These are phyloP conservation scores for Fragum fragum DNA, from an alignment of 2,888 invertebrate species.

Conservation along the genomic window DNA sequence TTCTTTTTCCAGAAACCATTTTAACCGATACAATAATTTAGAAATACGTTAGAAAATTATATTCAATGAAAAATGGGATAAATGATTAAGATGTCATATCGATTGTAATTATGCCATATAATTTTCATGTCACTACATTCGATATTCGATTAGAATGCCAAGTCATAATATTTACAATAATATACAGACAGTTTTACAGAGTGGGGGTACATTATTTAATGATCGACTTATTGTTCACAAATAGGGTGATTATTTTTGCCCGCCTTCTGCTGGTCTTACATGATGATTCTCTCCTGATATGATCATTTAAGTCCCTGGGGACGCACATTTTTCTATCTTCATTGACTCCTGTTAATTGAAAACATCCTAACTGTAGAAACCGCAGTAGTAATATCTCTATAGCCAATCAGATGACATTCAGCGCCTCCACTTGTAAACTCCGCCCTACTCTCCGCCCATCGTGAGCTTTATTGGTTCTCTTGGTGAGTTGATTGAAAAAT, in stretches of 20 bases:
- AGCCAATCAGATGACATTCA: conserved; percentile 37
- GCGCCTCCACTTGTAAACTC: conserved; percentile 28
- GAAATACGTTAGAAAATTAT: too few relatives aligned
- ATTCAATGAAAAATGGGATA: background rate
- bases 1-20: too few relatives aligned
- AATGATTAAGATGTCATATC: conserved; percentile 16
- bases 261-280: conserved; percentile 58
- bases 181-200: conserved; percentile 62
- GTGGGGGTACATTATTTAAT: conserved; percentile 56
- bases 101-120: conserved; percentile 29
- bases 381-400: background rate
- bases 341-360: conserved; percentile 22
- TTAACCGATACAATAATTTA: too few relatives aligned
- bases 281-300: conserved; percentile 49
- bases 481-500: conserved; percentile 49
- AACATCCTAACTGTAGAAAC: conserved; percentile 20
- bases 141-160: conserved; percentile 17
- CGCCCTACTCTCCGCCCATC: conserved; percentile 45
- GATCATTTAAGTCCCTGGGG: conserved; percentile 21
- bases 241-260: conserved; percentile 64
- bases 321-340: background rate
- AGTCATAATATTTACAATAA: conserved; percentile 54
- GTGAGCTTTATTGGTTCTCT: conserved; percentile 39
- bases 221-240: conserved; percentile 60
- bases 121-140: conserved; percentile 22